A percentile compares a stretch with the other conserved stretches of the same genome.
These are phyloP conservation scores for Buceros bicornis DNA, from an alignment of 2,797 vertebrate genomes.

Conservation along the genomic window DNA sequence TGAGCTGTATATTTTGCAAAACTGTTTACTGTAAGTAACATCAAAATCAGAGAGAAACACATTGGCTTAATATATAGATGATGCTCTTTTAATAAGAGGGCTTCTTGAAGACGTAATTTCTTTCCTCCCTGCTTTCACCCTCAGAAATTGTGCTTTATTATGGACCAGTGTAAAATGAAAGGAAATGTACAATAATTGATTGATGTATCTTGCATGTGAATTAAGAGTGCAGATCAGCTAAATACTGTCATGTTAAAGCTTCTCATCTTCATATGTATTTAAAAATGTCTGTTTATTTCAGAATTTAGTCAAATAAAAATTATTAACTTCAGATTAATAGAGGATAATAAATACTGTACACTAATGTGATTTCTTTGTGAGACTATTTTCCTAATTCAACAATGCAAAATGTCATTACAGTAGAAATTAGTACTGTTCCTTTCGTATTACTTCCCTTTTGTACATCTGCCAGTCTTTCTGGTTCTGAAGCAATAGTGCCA, in stretches of 20 bases:
- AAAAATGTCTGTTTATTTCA: conserved; percentile 66
- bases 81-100: conserved; percentile 57
- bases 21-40: conserved; percentile 58
- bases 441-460: background rate
- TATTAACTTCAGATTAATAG: conserved; percentile 60
- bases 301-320: conserved; percentile 63
- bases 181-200: conserved; percentile 31
- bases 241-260: conserved; percentile 53
- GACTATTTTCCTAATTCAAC: background rate
- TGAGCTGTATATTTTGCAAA: conserved; percentile 69
- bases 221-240: conserved; percentile 57
- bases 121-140: conserved; percentile 12
- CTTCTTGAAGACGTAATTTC: conserved; percentile 28
- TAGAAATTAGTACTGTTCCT: background rate
- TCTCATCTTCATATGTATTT: conserved; percentile 60
- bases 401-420: background rate
- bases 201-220: conserved; percentile 69
- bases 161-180: conserved; percentile 39
- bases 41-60: conserved; percentile 51
- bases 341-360: conserved; percentile 72
- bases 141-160: conserved; percentile 35
- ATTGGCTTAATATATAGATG: conserved; percentile 53
- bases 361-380: background rate
- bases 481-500: background rate
- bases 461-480: background rate